Conservation (phyloP, 2,888 invertebrate species). For the Abscondita cerata region DNA sequence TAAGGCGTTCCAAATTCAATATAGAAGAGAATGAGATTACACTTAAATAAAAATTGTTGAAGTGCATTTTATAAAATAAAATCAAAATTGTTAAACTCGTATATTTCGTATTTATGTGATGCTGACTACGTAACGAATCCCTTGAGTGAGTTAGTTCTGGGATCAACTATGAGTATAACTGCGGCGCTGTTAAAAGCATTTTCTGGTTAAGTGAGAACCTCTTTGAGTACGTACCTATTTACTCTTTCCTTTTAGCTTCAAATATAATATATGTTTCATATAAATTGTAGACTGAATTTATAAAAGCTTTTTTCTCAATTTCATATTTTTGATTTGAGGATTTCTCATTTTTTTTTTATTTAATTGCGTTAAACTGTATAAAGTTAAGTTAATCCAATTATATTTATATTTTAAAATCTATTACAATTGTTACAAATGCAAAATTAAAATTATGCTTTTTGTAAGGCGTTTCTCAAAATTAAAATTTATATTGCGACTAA, state of each 20-base stretch:
- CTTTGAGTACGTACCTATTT: constrained; percentile 26
- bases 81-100: constrained; percentile 13
- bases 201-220: constrained; percentile 47
- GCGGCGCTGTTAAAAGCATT: constrained; percentile 55
- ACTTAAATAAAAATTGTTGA: too few relatives aligned
- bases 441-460: too few relatives aligned
- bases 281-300: constrained; percentile 9
- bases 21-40: too few relatives aligned
- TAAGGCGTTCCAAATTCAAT: too few relatives aligned
- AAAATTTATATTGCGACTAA: too few relatives aligned
- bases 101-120: constrained; percentile 20
- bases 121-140: constrained; percentile 28
- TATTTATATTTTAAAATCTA: too few relatives aligned
- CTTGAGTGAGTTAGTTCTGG: constrained; percentile 45
- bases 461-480: too few relatives aligned
- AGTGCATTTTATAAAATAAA: too few relatives aligned
- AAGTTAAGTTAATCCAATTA: too few relatives aligned
- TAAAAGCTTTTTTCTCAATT: background rate
- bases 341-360: too few relatives aligned
- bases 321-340: background rate
- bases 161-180: constrained; percentile 43
- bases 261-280: constrained; percentile 14
- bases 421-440: too few relatives aligned
- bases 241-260: constrained; percentile 13
- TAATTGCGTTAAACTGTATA: too few relatives aligned